Percentiles rank a stretch among this genome's conserved stretches.
phyloP scores from a whole-genome alignment of 2,888 invertebrate species.

The Ophioninae sp. region DNA sequence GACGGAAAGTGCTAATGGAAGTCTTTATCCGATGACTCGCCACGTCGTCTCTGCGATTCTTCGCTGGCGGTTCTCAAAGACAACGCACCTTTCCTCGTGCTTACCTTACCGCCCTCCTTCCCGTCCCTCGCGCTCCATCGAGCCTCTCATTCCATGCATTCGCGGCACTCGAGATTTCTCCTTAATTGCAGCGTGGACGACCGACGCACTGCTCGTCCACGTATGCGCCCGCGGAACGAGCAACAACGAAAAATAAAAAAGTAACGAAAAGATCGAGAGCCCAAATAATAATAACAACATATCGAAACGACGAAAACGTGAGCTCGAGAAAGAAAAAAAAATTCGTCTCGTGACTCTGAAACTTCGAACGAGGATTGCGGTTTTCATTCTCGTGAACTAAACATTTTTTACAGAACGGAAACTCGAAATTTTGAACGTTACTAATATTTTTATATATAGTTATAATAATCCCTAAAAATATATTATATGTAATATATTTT shows the following conservation, averaged over 20 bases:
- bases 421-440: too few species aligned
- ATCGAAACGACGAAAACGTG: slow-evolving; percentile 35
- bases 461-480: too few species aligned
- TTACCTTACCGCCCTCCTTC: slow-evolving; percentile 6
- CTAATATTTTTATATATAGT: too few species aligned
- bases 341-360: neutral
- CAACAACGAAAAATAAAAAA: neutral
- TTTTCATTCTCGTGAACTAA: neutral
- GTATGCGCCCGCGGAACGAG: slow-evolving; percentile 5
- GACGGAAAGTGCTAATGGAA: slow-evolving; percentile 59
- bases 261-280: neutral
- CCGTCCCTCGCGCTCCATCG: neutral
- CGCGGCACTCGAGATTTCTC: slow-evolving; percentile 54
- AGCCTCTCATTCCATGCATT: neutral
- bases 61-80: slow-evolving; percentile 36
- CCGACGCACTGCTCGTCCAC: slow-evolving; percentile 35
- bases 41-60: slow-evolving; percentile 48
- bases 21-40: slow-evolving; percentile 56
- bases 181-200: slow-evolving; percentile 56
- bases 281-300: slow-evolving; percentile 27
- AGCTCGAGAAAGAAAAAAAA: slow-evolving; percentile 10
- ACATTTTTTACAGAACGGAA: too few species aligned
- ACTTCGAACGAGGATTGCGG: neutral
- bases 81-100: slow-evolving; percentile 28
- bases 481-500: too few species aligned